A percentile compares a stretch with the other conserved stretches of the same genome.
These are phyloP conservation scores for Tautogolabrus adspersus DNA, from an alignment of 2,113 vertebrate genomes.

Conservation along the genomic window DNA sequence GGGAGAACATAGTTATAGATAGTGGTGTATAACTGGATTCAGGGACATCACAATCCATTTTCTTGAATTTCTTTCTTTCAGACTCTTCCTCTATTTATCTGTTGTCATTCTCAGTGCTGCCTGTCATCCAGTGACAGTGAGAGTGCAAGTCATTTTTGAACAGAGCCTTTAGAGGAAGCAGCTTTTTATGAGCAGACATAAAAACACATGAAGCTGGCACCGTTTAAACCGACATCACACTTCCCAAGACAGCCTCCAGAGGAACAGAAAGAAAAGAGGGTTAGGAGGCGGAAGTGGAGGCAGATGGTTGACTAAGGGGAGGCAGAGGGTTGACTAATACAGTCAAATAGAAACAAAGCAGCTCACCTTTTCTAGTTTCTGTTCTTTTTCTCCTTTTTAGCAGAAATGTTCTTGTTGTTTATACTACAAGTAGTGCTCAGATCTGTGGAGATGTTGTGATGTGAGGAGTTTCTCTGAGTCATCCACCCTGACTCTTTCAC, in stretches of 20 bases:
- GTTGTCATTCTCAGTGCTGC: slow-evolving; percentile 31
- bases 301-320: slow-evolving; percentile 3
- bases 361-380: slow-evolving; percentile 19
- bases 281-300: slow-evolving; percentile 20
- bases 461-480: slow-evolving; percentile 28
- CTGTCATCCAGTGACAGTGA: slow-evolving; percentile 49
- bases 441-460: slow-evolving; percentile 19
- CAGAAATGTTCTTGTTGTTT: not conserved
- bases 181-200: slow-evolving; percentile 66
- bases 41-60: not conserved
- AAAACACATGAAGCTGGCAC: slow-evolving; percentile 64
- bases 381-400: not conserved
- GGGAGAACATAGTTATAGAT: too few species aligned
- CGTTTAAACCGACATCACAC: slow-evolving; percentile 68
- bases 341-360: slow-evolving; percentile 39
- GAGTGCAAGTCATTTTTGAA: slow-evolving; percentile 38
- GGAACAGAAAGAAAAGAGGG: slow-evolving; percentile 37
- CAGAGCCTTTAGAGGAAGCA: slow-evolving; percentile 59
- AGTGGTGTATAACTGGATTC: too few species aligned
- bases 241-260: slow-evolving; percentile 56
- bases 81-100: slow-evolving; percentile 3
- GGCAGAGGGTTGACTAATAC: slow-evolving; percentile 9
- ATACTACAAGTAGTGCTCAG: slow-evolving; percentile 15
- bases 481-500: slow-evolving; percentile 30
- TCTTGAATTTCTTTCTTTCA: not conserved